Percentiles rank a stretch among this genome's conserved stretches.
These are phyloP conservation scores for Anarrhichthys ocellatus DNA, from an alignment of 2,113 vertebrate genomes.

Conservation along the genomic window DNA sequence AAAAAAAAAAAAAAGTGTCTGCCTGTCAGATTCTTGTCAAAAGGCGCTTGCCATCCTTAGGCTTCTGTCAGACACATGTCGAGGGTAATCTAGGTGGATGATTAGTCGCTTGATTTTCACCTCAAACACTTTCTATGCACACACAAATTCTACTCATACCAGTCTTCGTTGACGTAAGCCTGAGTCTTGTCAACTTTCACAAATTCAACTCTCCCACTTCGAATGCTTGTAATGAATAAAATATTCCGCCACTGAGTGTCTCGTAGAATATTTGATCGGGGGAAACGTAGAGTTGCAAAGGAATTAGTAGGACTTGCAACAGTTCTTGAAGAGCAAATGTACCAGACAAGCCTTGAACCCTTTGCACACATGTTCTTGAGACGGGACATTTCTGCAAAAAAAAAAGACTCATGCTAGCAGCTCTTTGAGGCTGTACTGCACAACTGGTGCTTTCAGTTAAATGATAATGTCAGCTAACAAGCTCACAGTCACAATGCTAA, in stretches of 20 bases:
- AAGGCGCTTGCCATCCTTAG: conserved; percentile 23
- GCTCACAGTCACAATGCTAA: neutral
- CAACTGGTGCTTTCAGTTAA: neutral
- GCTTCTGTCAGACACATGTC: conserved; percentile 47
- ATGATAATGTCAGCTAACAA: neutral
- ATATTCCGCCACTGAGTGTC: conserved; percentile 31
- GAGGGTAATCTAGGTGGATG: conserved; percentile 15
- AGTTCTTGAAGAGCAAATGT: conserved; percentile 16
- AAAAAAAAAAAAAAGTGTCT: neutral
- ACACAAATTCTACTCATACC: conserved; percentile 2
- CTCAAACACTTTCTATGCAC: neutral
- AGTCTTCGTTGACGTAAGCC: conserved; percentile 13
- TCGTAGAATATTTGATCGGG: conserved; percentile 19
- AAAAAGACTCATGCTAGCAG: neutral
- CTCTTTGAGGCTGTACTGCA: neutral
- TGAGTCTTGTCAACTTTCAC: conserved; percentile 19
- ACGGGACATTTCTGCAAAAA: neutral
- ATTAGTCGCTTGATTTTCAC: conserved; percentile 17
- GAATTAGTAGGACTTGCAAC: conserved; percentile 24
- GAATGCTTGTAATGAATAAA: conserved; percentile 48
- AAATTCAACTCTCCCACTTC: conserved; percentile 5
- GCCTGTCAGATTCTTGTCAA: conserved; percentile 32
- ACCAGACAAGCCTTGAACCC: conserved; percentile 15
- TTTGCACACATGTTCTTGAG: conserved; percentile 1
- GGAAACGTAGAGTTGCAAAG: neutral